These are phyloP conservation scores for Archilochus colubris DNA, from an alignment of 2,113 vertebrate genomes.

Conservation along the genomic window DNA sequence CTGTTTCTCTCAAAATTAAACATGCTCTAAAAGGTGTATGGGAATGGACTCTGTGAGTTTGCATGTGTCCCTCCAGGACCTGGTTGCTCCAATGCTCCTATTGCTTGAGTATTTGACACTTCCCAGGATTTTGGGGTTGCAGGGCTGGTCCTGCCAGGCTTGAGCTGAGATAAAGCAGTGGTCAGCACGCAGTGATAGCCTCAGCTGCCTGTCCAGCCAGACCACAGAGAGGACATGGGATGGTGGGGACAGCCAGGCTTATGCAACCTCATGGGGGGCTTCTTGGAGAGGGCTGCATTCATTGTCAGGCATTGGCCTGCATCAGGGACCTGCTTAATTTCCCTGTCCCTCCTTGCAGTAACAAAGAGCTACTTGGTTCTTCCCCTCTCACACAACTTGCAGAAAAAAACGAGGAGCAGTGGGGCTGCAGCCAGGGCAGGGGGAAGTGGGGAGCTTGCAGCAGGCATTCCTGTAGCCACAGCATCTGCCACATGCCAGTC, in stretches of 20 bases:
- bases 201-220: not conserved
- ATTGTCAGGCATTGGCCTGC: accelerated
- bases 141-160: not conserved
- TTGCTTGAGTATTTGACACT: not conserved
- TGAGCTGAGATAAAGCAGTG: not conserved
- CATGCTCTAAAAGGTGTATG: not conserved
- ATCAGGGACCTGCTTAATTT: not conserved
- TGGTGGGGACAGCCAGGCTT: not conserved
- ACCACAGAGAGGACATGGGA: not conserved
- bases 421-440: not conserved
- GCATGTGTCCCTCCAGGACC: not conserved
- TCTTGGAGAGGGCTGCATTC: not conserved
- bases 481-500: accelerated
- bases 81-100: not conserved
- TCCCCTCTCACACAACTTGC: not conserved
- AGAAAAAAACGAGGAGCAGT: not conserved
- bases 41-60: not conserved
- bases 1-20: not conserved
- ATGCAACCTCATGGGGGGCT: not conserved
- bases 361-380: not conserved
- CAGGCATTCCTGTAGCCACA: not conserved
- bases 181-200: not conserved
- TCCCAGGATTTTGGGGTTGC: not conserved
- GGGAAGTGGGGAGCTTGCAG: not conserved
- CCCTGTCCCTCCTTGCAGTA: not conserved